Evolutionary conservation across 2,888 invertebrate genomes (phyloP).

Genomic region (Oscheius sp.): DNA sequence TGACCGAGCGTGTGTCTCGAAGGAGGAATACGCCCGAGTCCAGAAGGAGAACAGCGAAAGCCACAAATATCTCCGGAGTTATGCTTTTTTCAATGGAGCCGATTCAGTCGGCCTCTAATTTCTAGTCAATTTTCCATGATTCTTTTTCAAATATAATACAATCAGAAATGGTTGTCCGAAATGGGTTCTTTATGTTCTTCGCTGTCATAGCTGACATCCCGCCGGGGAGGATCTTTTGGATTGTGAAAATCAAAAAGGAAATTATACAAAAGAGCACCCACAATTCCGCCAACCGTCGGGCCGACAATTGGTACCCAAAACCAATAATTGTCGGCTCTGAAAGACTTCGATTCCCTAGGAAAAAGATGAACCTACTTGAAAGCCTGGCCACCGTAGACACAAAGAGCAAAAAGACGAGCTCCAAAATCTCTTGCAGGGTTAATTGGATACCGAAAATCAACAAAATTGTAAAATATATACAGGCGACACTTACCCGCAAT

Average conservation of each 20-base stretch:
- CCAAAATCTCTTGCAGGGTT: conserved; percentile 39
- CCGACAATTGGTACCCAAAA: conserved; percentile 37
- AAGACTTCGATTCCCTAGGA: not conserved
- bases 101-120: conserved; percentile 67
- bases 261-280: conserved; percentile 34
- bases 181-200: not conserved
- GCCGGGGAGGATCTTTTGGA: not conserved
- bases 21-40: conserved; percentile 36
- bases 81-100: conserved; percentile 71
- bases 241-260: conserved; percentile 35
- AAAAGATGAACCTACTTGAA: conserved; percentile 23
- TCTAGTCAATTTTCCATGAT: not conserved
- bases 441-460: conserved; percentile 40
- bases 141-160: not conserved
- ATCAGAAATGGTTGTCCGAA: not conserved
- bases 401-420: conserved; percentile 30
- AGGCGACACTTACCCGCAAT: not conserved
- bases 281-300: conserved; percentile 32
- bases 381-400: conserved; percentile 32
- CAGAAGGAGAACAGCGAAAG: conserved; percentile 49
- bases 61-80: conserved; percentile 53
- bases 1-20: conserved; percentile 54
- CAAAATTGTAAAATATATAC: too few relatives aligned
- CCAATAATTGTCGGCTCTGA: conserved; percentile 28
- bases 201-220: too few relatives aligned